phyloP scores from a whole-genome alignment of 2,888 invertebrate genomes.

The Pseudanteris insignis region DNA sequence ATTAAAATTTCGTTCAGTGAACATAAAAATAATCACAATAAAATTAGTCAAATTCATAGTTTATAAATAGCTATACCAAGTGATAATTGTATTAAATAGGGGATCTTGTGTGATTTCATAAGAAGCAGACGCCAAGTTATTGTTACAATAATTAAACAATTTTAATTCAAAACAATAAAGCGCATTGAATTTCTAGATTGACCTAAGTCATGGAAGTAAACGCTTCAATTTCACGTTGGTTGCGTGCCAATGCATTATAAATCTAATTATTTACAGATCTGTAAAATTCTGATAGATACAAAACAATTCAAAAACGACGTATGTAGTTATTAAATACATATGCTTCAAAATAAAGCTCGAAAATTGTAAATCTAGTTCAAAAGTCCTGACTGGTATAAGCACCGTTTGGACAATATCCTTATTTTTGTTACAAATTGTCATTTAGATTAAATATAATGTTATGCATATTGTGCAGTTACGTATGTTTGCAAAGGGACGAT shows the following conservation, averaged over 20 bases:
- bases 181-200: no score
- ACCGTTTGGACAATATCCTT: neutral
- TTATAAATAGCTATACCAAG: no score
- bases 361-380: constrained; percentile 17
- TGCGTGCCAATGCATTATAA: constrained; percentile 5
- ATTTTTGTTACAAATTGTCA: constrained; percentile 2
- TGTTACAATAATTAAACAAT: no score
- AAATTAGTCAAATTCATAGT: no score
- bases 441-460: constrained; percentile 21
- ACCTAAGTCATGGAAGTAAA: constrained; percentile 31
- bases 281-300: constrained; percentile 22
- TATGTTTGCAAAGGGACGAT: constrained; percentile 36
- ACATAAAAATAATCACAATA: no score
- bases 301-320: constrained; percentile 6
- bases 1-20: no score
- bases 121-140: no score
- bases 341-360: constrained; percentile 21
- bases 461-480: constrained; percentile 38
- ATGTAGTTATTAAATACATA: constrained; percentile 4
- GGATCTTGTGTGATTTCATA: no score
- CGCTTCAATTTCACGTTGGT: constrained; percentile 15
- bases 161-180: no score
- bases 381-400: constrained; percentile 1
- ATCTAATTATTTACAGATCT: constrained; percentile 31
- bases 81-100: no score